Base-by-base conservation (phyloP, 2,797 vertebrate species). In the Streptopelia turtur region DNA sequence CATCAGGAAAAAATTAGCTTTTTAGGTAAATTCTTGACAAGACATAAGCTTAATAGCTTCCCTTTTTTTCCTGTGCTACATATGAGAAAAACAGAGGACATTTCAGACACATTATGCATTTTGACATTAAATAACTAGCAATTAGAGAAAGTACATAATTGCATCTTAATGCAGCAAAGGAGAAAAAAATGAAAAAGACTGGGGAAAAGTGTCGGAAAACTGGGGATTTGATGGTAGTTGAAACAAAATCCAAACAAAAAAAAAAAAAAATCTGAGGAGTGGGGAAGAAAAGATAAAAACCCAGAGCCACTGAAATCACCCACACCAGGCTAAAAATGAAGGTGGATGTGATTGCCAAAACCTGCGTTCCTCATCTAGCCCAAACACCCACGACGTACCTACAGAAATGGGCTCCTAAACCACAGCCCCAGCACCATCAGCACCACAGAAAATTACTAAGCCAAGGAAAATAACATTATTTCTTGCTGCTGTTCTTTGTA, bases 101-200 rank as follows among this genome's bases (percentile, higher is more conserved):
- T 86, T 90, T 92, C 89, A 91, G 83, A 65, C 68, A 75, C 64
- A 89, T 95, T 84, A 80, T 87, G 41, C 43, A 21, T 97, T 97
- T 94, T 97, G 95, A 98, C 70, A 93, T 87, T 89, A 95, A 96
- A 61, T 90, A 95, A 92, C 57, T 72, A 76, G 74, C 78, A 96
- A 97, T 97, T 95, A 97, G 77, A 76, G 83, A 88, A 93, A 97
- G 72, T 92, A 83, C 75, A 87, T 96, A 96, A 96, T 76, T 97
- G 89, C 72, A 90, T 88, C 93, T 94, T 91, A 89, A 97, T 76
- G 92, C 94, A 79, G 80, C 89, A 82, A 88, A 93, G 93, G 45
- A 93, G 77, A 95, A 91, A 61, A 88, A 70, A 72, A 56, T 59
- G 91, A 87, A 92, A 79, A 90, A 37, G 79, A 49, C 66, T 83